Evolutionary conservation across 1,140 invertebrate genomes (phyloP), one percentile per base, ranked within the genome.

Genomic region (Portunus trituberculatus): DNA sequence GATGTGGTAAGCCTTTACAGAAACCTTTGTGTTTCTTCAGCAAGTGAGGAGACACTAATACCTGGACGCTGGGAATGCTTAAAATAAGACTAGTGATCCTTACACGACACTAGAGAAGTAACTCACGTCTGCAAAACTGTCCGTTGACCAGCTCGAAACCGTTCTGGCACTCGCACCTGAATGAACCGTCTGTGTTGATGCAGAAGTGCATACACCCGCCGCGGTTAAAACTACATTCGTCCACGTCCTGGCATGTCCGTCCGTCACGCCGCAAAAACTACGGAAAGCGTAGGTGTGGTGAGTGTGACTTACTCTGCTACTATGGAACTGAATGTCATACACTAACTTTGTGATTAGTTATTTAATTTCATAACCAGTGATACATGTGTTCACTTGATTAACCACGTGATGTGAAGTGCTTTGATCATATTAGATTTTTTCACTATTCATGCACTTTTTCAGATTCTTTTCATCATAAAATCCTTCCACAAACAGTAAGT

Each of bases 141-240:
- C 97, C 97, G 95, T 96, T 96, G 28, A 97, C 95, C 28, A 97
- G 96, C 96, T 96, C 96, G 95, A 96, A 97, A 94, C 97, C 96
- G 12, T 96, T 96, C 59, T 97, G 96, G 96, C 97, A 97, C 94
- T 96, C 96, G 96, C 97, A 97, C n/a, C 97, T 97, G 52, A 97
- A 97, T 39, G 97, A 97, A 7, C 97, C 97, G 25, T 97, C 96
- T n/a, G 97, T 97, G 95, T 98, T 98, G 45, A 97, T 96, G 96
- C 97, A 98, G 25, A 96, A 96, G 91, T 97, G 97, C 91, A 97
- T 97, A 96, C 97, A 98, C 8, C 97, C 97, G 46, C 97, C 97
- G 86, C 97, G 97, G 31, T 97, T 96, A 16, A 96, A 94, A 8
- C 93, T 96, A 96, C 98, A 98, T 96, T 98, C 98, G 96, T 98